Evolutionary conservation across 2,113 vertebrate species (phyloP).

Genomic region (Polypterus senegalus): DNA sequence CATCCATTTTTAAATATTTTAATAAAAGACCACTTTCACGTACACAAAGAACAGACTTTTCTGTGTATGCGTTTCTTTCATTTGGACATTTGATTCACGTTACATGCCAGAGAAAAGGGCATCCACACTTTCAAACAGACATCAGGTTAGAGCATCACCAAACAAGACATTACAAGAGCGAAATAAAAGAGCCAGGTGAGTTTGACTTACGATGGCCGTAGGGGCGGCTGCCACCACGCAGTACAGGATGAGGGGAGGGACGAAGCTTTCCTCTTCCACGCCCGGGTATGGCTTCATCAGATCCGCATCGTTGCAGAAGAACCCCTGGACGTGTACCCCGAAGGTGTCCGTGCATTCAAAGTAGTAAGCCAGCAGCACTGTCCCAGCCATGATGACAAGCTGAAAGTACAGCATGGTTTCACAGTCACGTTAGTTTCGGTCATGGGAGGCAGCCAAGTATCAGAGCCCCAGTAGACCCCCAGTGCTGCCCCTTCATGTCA

Average conservation of each 20-base stretch:
- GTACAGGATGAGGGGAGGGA: constrained; percentile 87
- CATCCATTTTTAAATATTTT: too few relatives aligned
- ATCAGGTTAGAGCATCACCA: too few relatives aligned
- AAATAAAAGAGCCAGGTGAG: background rate
- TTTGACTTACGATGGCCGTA: constrained; percentile 77
- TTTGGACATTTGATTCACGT: too few relatives aligned
- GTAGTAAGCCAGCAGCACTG: constrained; percentile 91
- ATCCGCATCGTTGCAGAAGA: constrained; percentile 94
- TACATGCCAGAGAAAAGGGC: too few relatives aligned
- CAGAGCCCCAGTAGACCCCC: constrained; percentile 21
- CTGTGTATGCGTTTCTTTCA: too few relatives aligned
- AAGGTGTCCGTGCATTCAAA: constrained; percentile 95
- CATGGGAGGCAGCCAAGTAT: constrained; percentile 24
- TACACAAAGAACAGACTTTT: too few relatives aligned
- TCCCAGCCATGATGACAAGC: constrained; percentile 97
- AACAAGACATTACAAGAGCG: background rate
- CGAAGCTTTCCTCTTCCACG: constrained; percentile 79
- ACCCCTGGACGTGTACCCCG: constrained; percentile 89
- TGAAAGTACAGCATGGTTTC: constrained; percentile 76
- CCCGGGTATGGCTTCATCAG: constrained; percentile 96
- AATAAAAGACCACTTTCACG: too few relatives aligned
- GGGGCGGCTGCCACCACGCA: constrained; percentile 85
- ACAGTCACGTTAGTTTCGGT: constrained; percentile 40
- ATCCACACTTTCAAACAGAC: too few relatives aligned
- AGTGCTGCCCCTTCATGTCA: constrained; percentile 29